Conservation (phyloP, 2,797 vertebrate genomes). For the Pyrocephalus nanus region DNA sequence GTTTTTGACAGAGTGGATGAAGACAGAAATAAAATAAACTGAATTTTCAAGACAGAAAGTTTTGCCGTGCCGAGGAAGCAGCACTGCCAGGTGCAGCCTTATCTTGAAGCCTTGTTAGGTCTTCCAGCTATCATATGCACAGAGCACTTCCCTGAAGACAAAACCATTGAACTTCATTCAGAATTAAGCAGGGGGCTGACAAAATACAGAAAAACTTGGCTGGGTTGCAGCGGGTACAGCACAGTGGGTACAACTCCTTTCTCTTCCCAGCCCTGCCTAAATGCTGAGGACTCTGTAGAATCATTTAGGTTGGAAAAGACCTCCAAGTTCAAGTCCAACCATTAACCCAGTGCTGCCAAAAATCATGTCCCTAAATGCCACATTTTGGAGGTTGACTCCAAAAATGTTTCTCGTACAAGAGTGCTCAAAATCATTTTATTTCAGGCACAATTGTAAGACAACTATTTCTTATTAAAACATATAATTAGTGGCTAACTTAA, state of each 20-base stretch:
- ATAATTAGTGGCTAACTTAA: background rate
- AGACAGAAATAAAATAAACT: background rate
- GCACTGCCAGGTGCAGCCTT: background rate
- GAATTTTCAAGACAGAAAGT: background rate
- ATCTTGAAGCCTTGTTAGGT: background rate
- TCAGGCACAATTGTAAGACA: background rate
- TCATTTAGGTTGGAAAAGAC: background rate
- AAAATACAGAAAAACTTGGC: background rate
- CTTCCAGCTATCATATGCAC: background rate
- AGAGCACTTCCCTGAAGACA: background rate
- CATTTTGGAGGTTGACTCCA: background rate
- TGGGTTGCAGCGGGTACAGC: background rate
- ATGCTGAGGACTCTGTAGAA: background rate
- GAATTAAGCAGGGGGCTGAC: background rate
- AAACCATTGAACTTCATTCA: background rate
- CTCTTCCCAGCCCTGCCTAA: background rate
- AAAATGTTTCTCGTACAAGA: background rate
- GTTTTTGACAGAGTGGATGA: background rate
- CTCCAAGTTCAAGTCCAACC: background rate
- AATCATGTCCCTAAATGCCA: background rate
- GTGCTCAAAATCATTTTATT: background rate
- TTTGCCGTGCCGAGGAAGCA: background rate
- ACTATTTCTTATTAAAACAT: background rate
- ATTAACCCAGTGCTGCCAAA: background rate
- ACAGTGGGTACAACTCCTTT: background rate